Conservation (phyloP, 2,797 vertebrate species). For the Cirrhinus mrigala region DNA sequence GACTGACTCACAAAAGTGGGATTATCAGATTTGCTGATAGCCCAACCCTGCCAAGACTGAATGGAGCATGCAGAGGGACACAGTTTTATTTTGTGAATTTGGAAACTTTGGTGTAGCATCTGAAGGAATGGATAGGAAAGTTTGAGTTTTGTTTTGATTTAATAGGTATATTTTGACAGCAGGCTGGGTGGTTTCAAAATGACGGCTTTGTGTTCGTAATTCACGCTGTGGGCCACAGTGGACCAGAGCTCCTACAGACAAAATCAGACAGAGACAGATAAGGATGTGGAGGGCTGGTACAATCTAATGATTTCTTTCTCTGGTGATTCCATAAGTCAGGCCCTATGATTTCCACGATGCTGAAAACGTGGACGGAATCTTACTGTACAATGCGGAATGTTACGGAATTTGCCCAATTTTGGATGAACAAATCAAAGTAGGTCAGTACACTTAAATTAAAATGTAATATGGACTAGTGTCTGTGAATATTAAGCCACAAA, state of each 20-base stretch:
- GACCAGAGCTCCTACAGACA: conserved; percentile 11
- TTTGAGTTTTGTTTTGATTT: conserved; percentile 31
- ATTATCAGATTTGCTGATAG: conserved; percentile 35
- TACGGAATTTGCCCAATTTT: too few species aligned
- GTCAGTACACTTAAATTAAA: too few species aligned
- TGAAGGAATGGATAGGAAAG: conserved; percentile 17
- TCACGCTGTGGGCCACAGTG: conserved; percentile 22
- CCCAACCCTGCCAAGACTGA: conserved; percentile 1
- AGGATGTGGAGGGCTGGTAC: neutral
- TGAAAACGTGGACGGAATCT: too few species aligned
- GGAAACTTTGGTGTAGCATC: conserved; percentile 25
- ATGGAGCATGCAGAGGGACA: neutral
- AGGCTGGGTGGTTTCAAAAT: conserved; percentile 29
- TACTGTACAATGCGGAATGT: too few species aligned
- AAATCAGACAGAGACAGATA: neutral
- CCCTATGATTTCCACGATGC: too few species aligned
- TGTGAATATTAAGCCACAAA: too few species aligned
- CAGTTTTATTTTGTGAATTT: neutral
- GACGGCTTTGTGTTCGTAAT: conserved; percentile 28
- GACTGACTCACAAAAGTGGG: neutral
- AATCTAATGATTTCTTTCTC: neutral
- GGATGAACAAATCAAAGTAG: too few species aligned
- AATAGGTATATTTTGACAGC: conserved; percentile 25
- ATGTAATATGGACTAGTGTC: too few species aligned
- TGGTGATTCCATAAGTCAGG: neutral